Base-by-base conservation (phyloP, 2,113 vertebrate genomes). In the Herpailurus yagouaroundi region DNA sequence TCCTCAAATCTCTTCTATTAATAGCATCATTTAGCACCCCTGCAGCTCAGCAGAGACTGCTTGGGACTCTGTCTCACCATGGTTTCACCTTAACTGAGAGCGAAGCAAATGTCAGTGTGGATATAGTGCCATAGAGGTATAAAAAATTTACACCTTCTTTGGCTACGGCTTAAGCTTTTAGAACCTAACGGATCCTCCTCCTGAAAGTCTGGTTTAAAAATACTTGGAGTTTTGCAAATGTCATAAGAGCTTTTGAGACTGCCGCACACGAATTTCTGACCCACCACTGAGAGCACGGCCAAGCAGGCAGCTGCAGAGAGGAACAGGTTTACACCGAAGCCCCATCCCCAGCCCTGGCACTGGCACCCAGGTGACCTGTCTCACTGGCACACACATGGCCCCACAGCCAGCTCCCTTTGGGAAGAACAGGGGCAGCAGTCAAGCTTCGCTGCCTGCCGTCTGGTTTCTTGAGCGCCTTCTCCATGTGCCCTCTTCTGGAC, bases 1-100 rank as follows among this genome's bases (percentile, higher is more conserved):
- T 97, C 94, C 93, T 96, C 85, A 83, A 86, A 95, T 83, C 88
- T 82, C 66, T 74, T 79, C 97, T 97, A 98, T 97, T 97, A 97
- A 97, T 97, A 98, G 93, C 82, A 52, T 55, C 92, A 9, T 66
- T 95, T 87, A 33, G 87, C 89, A 94, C 68, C 83, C 71, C 33
- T 25, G 81, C 84, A 29, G 90, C 93, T 92, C 57, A 31, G 57
- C 41, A 10, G 86, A 45, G 71, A 41, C 88, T 96, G 77, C 77
- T 90, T 57, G 84, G 81, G 86, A 81, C 92, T 86, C 90, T 66
- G 55, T 84, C 83, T 68, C 96, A 83, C 94, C 81, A 23, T 15
- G 84, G 83, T 88, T 95, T 85, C 96, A 77, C 95, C 97, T 96
- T 85, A 23, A 27, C 93, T 50, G 80, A 97, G 93, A 86, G 45